Evolutionary conservation across 2,888 invertebrate genomes (phyloP), one percentile per base, ranked within the genome.

Genomic region (Eupithecia tripunctaria): DNA sequence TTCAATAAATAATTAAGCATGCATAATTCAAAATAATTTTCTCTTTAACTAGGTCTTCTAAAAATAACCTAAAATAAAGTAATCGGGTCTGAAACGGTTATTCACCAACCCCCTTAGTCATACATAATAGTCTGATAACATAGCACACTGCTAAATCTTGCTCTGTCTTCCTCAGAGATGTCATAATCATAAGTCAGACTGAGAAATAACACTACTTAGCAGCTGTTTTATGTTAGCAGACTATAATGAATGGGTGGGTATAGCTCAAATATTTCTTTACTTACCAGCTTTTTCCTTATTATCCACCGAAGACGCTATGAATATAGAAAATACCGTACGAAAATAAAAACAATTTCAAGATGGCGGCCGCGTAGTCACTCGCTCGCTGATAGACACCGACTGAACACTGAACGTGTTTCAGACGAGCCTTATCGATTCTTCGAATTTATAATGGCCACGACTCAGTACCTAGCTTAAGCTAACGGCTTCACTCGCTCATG

Each of bases 271-370:
- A 29, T 36, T 36, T n/a, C 0, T 63, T 2, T 62, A 32, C 63
- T 68, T 25, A 74, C 73, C 60, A 41, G 14, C 1, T 38, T 73
- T 41, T 65, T 60, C 21, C n/a, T 29, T n/a, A 14, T 25, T 21
- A 51, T 63, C 60, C 70, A 68, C 70, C 12, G 47, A 71, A 74
- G 65, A 74, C 74, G 65, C 70, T 74, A 71, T 65, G 3, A 18
- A 60, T 43, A n/a, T 63, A 12, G 1, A 8, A 60, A 60, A 41
- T 15, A 14, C 32, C 10, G 21, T 4, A 38, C 38, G 15, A 63
- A 36, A 63, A 18, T 63, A 0, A n/a, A 63, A 63, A 36, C 10
- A 63, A 36, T 63, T 60, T 29, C 25, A 56, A 12, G 56, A 25
- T 56, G 25, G 56, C 25, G 56, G 56, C 47, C 21, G 56, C 56